Evolutionary conservation across 2,113 vertebrate genomes (phyloP).

Genomic region (Microtus pennsylvanicus): DNA sequence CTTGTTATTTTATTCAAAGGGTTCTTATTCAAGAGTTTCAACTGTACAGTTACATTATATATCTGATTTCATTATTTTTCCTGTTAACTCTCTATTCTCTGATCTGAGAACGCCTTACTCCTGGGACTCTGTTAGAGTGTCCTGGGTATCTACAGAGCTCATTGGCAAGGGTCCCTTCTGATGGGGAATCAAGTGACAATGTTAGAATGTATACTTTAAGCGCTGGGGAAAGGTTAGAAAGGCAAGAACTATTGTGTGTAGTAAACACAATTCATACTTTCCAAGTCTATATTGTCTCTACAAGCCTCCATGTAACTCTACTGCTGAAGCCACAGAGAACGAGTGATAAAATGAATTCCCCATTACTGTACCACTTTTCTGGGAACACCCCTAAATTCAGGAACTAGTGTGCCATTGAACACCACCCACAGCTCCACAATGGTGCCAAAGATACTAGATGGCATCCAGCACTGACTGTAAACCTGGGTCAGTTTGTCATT

Average conservation of each 20-base stretch:
- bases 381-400: background rate
- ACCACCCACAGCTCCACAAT: background rate
- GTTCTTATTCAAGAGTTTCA: background rate
- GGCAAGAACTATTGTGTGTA: background rate
- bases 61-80: background rate
- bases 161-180: background rate
- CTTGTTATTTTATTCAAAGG: conserved; percentile 48
- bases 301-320: background rate
- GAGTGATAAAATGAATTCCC: background rate
- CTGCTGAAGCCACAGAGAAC: background rate
- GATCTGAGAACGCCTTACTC: background rate
- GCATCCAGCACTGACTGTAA: background rate
- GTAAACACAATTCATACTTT: background rate
- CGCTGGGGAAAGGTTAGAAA: background rate
- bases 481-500: background rate
- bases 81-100: background rate
- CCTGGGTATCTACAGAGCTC: background rate
- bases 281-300: background rate
- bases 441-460: background rate
- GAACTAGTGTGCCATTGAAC: background rate
- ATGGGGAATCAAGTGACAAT: background rate
- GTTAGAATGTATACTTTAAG: conserved; percentile 27
- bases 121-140: background rate
- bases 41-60: background rate
- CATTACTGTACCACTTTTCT: background rate